A percentile compares a stretch with the other conserved stretches of the same genome.
phyloP scores from a whole-genome alignment of 2,797 vertebrate genomes.

The Telmatherina bonti region DNA sequence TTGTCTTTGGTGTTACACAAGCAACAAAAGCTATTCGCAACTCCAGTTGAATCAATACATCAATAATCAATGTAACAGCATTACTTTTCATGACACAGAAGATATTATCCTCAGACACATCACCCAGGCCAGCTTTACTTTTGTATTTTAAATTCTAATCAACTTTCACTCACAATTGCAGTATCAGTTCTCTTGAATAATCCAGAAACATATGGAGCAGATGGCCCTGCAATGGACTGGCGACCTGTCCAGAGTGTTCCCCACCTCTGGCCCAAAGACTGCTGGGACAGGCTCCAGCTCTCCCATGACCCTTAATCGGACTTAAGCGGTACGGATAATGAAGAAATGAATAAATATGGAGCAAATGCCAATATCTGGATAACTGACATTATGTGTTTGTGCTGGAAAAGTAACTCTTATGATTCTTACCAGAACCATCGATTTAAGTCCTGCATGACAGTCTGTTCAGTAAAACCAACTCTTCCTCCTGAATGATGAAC shows the following conservation, averaged over 20 bases:
- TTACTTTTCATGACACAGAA: background rate
- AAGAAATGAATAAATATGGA: background rate
- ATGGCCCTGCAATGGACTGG: no score
- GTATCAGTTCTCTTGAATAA: background rate
- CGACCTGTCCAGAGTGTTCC: no score
- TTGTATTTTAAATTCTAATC: background rate
- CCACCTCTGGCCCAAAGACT: no score
- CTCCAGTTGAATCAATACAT: background rate
- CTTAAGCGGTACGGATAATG: no score
- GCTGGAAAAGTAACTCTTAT: constrained; percentile 1
- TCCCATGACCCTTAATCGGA: no score
- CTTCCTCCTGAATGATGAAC: constrained; percentile 9
- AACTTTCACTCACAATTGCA: background rate
- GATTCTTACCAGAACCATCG: constrained; percentile 12
- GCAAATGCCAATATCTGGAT: background rate
- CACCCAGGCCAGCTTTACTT: background rate
- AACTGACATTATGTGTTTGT: no score
- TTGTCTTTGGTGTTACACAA: background rate
- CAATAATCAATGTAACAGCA: background rate
- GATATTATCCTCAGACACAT: background rate
- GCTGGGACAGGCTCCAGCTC: no score
- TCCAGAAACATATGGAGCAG: background rate
- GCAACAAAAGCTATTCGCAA: no score
- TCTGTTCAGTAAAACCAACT: constrained; percentile 14
- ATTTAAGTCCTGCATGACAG: background rate